A percentile compares a stretch with the other conserved stretches of the same genome.
Evolutionary conservation across 2,888 invertebrate genomes (phyloP).

Genomic region (Agrilus mali): DNA sequence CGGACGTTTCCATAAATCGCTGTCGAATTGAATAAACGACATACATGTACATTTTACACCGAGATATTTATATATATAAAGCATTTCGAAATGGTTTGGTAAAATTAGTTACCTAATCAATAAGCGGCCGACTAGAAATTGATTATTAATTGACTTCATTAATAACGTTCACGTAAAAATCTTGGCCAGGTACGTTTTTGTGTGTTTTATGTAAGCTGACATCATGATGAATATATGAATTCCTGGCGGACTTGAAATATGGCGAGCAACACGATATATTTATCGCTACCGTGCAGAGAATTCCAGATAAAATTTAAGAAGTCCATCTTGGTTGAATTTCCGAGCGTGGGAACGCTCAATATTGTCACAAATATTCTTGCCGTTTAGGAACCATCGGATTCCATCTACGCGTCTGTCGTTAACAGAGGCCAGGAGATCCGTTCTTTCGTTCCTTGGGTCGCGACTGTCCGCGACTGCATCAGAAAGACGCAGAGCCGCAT

Average conservation of each 20-base stretch:
- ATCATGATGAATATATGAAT: constrained; percentile 18
- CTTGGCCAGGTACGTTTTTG: constrained; percentile 6
- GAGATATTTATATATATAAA: no score
- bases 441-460: constrained; percentile 14
- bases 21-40: no score
- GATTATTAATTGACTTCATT: no score
- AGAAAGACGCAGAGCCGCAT: no score
- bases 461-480: background rate
- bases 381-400: constrained; percentile 29
- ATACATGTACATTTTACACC: no score
- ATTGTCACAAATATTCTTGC: constrained; percentile 36
- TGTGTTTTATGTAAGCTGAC: constrained; percentile 13
- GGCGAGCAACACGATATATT: constrained; percentile 22
- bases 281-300: constrained; percentile 23
- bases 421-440: constrained; percentile 14
- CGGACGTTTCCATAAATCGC: no score
- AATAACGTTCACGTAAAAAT: no score
- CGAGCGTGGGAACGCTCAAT: constrained; percentile 45
- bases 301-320: constrained; percentile 16
- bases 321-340: constrained; percentile 15
- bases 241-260: constrained; percentile 22
- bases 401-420: constrained; percentile 27
- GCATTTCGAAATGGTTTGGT: no score
- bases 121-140: no score
- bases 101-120: no score